Evolutionary conservation across 2,797 vertebrate genomes (phyloP), one percentile per base, ranked within the genome.

Genomic region (Sebastiscus albofasciatus): DNA sequence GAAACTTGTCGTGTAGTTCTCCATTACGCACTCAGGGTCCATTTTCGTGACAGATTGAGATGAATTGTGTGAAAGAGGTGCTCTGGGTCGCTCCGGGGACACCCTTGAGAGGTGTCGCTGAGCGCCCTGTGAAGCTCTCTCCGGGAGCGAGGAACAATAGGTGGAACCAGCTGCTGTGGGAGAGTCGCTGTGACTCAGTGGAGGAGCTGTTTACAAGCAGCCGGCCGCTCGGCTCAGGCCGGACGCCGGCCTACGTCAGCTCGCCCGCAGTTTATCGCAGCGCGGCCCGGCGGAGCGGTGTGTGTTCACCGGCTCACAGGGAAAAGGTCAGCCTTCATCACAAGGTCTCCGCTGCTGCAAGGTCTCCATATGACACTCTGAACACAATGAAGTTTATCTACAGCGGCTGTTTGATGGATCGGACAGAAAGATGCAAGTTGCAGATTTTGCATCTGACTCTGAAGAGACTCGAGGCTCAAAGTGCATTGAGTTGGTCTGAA

Each of bases 131-230:
- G 92, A 90, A 85, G 85, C 75, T 79, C 80, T 90, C 84, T 72
- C 87, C 73, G 59, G 83, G 65, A 77, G 78, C 46, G 0, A 14
- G 42, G 86, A 94, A 96, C 95, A 96, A 96, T 96, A 83, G 90
- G 83, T 72, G 95, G 95, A 96, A 95, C 95, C 95, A 95, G 94
- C 93, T 95, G 94, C 90, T 92, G 88, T 34, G 74, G 84, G 91
- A 93, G 85, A 92, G 87, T 86, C 68, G 36, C 36, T 70, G 87
- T 82, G 90, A 92, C 82, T 91, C 84, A 62, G 90, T 72, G 79
- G 69, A 83, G 75, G 59, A 83, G 85, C 88, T 94, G 94, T 94
- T 94, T 93, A 94, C 90, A 87, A 82, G 80, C 87, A 86, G 49
- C 58, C n/a, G 64, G 54, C 61, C 42, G 3, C 67, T 74, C 27